phyloP scores from a whole-genome alignment of 92 coral and sea anemone genomes.

The Porites evermanni region DNA sequence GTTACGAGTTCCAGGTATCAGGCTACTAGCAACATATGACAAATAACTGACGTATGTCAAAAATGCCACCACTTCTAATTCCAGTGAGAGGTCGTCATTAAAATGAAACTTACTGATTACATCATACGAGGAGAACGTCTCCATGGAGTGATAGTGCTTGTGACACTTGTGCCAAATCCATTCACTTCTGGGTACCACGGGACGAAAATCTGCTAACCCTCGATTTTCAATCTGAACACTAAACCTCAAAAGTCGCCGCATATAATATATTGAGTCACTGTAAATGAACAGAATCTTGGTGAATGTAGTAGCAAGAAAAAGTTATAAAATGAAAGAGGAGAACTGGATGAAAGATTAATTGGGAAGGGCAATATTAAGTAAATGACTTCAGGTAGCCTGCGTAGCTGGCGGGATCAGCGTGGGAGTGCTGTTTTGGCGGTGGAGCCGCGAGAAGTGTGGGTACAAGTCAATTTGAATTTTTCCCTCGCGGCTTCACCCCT shows the following conservation, averaged over 20 bases:
- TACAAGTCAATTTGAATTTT: no score
- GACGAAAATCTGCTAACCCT: conserved; percentile 83
- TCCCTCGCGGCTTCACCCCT: no score
- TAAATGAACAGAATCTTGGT: neutral
- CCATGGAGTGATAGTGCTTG: conserved; percentile 94
- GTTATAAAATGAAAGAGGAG: neutral
- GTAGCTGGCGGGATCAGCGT: no score
- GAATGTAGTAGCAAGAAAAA: neutral
- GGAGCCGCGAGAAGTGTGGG: no score
- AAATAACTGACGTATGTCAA: no score
- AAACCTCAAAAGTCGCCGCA: conserved; percentile 83
- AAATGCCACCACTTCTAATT: neutral
- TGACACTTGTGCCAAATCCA: conserved; percentile 97
- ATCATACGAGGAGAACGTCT: conserved; percentile 84
- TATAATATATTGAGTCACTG: conserved; percentile 10
- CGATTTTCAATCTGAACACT: conserved; percentile 81
- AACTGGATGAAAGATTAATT: neutral
- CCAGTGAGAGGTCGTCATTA: neutral
- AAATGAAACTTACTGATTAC: conserved; percentile 47
- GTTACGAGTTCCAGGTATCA: no score
- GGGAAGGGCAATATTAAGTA: neutral
- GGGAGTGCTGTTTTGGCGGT: no score
- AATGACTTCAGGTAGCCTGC: no score
- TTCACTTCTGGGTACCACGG: conserved; percentile 56
- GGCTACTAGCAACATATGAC: no score